Evolutionary conservation across 1,140 invertebrate genomes (phyloP).

Genomic region (Drosophila nannoptera): DNA sequence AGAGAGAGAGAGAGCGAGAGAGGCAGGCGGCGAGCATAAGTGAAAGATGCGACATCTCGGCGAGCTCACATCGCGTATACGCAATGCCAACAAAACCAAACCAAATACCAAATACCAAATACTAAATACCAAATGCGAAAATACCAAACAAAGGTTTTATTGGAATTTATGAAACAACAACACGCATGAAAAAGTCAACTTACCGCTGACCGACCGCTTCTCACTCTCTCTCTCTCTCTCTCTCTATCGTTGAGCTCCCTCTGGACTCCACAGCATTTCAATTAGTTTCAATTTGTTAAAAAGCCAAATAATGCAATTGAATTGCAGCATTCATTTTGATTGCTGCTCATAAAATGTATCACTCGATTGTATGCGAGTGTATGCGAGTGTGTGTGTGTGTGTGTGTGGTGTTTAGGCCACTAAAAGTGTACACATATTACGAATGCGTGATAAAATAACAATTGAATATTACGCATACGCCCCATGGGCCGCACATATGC

Average conservation of each 20-base stretch:
- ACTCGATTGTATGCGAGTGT: too few relatives aligned
- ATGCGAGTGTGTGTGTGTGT: neutral
- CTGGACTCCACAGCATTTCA: constrained; percentile 53
- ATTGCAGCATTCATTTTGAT: constrained; percentile 63
- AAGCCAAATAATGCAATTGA: constrained; percentile 45
- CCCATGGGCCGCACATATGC: constrained; percentile 6
- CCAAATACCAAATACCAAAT: constrained; percentile 21
- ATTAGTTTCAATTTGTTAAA: constrained; percentile 74
- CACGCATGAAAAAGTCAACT: constrained; percentile 7
- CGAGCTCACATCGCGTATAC: constrained; percentile 53
- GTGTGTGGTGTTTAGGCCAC: constrained; percentile 37
- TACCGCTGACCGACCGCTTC: neutral
- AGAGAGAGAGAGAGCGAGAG: neutral
- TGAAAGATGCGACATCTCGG: constrained; percentile 29
- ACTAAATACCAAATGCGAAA: constrained; percentile 48
- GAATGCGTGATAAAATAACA: constrained; percentile 49
- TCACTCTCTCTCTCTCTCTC: neutral
- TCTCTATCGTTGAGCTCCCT: constrained; percentile 6
- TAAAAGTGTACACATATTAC: constrained; percentile 27
- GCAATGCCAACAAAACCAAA: constrained; percentile 55
- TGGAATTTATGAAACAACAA: constrained; percentile 56
- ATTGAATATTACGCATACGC: constrained; percentile 66
- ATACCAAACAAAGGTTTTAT: constrained; percentile 37
- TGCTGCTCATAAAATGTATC: constrained; percentile 26
- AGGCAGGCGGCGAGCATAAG: too few relatives aligned